Evolutionary conservation across 2,888 invertebrate genomes (phyloP).

Genomic region (Imbricaverruca yamaguchii): DNA sequence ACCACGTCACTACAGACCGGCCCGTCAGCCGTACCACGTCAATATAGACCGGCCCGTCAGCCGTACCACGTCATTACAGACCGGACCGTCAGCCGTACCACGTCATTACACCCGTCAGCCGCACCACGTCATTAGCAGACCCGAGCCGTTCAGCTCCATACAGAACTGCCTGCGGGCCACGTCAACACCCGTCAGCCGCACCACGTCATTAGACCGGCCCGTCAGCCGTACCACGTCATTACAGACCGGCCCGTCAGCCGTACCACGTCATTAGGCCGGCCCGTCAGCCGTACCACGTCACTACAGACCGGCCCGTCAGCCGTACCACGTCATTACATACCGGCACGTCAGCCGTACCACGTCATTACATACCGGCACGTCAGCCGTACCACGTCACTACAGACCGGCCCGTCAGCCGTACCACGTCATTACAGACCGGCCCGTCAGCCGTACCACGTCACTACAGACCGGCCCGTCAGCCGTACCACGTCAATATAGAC

Average conservation of each 20-base stretch:
- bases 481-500: too few species aligned
- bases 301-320: too few species aligned
- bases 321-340: slow-evolving; percentile 69
- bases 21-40: slow-evolving; percentile 96
- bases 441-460: slow-evolving; percentile 87
- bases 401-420: too few species aligned
- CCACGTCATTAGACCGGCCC: slow-evolving; percentile 52
- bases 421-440: too few species aligned
- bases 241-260: slow-evolving; percentile 85
- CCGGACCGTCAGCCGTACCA: background rate
- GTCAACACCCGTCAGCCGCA: slow-evolving; percentile 79
- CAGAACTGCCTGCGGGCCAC: slow-evolving; percentile 77
- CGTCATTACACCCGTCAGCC: too few species aligned
- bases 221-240: too few species aligned
- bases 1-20: slow-evolving; percentile 96
- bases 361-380: too few species aligned
- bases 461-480: too few species aligned
- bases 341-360: too few species aligned
- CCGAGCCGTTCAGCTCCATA: slow-evolving; percentile 95
- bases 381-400: slow-evolving; percentile 81
- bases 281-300: too few species aligned
- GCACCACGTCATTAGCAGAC: slow-evolving; percentile 98
- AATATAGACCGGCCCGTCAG: slow-evolving; percentile 98
- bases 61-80: slow-evolving; percentile 69
- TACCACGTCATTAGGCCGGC: slow-evolving; percentile 57